Evolutionary conservation across 1,140 invertebrate species (phyloP).

Genomic region (Chrysopa pallens): DNA sequence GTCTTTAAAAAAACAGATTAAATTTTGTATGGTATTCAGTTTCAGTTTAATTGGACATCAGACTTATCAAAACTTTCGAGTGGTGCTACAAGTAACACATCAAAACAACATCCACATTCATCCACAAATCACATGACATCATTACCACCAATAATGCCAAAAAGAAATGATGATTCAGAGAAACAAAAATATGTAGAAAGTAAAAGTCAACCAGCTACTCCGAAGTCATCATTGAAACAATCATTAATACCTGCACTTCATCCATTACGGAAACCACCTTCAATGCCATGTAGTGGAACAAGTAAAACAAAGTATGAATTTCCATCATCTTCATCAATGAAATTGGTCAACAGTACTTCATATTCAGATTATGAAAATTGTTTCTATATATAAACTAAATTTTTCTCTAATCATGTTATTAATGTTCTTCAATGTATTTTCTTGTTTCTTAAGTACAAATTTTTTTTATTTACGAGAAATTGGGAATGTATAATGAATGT

Average conservation of each 20-base stretch:
- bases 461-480: no score
- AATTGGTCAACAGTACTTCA: constrained; percentile 16
- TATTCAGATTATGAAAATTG: constrained; percentile 41
- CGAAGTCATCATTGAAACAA: constrained; percentile 4
- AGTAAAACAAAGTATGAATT: constrained; percentile 7
- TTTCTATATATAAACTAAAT: constrained; percentile 30
- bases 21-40: constrained; percentile 11
- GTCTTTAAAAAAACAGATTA: no score
- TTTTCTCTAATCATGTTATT: no score
- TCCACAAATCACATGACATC: constrained; percentile 6
- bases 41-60: constrained; percentile 10
- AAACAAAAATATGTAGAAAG: constrained; percentile 13
- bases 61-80: constrained; percentile 6
- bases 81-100: constrained; percentile 2
- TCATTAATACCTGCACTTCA: constrained; percentile 13
- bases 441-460: no score
- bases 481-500: no score
- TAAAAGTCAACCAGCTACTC: constrained; percentile 12
- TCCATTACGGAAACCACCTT: constrained; percentile 20
- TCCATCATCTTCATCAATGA: constrained; percentile 17
- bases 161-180: constrained; percentile 13
- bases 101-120: constrained; percentile 13
- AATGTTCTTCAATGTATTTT: no score
- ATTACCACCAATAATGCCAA: constrained; percentile 6
- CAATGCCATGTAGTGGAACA: constrained; percentile 23